These are phyloP conservation scores for Dendrolimus kikuchii DNA, from an alignment of 1,140 invertebrate genomes.

Conservation along the genomic window DNA sequence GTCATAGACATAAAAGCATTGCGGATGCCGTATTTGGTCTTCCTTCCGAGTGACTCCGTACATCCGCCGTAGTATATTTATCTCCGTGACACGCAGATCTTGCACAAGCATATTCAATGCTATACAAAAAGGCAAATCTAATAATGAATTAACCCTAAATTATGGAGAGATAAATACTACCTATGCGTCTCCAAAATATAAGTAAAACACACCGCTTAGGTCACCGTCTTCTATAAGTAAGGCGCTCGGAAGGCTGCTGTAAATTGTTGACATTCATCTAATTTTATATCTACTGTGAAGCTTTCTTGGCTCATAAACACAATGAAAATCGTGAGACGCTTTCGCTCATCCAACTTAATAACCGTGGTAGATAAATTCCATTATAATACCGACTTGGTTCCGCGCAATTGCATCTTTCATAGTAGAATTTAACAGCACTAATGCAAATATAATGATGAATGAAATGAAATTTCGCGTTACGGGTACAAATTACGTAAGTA, in stretches of 20 bases:
- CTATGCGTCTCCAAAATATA: no score
- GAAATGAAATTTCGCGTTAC: constrained; percentile 4
- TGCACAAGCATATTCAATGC: no score
- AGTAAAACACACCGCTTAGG: no score
- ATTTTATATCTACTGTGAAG: background rate
- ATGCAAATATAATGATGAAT: constrained; percentile 8
- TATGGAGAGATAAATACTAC: no score
- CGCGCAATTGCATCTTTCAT: constrained; percentile 14
- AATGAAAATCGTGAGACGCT: constrained; percentile 17
- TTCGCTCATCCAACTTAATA: constrained; percentile 13
- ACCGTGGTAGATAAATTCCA: constrained; percentile 10
- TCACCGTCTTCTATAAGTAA: background rate
- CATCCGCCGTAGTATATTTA: no score
- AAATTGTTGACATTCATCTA: background rate
- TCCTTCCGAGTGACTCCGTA: no score
- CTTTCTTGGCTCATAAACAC: constrained; percentile 4
- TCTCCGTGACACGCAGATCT: no score
- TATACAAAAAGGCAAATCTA: no score
- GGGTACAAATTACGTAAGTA: background rate
- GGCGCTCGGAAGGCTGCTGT: background rate
- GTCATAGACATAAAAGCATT: no score
- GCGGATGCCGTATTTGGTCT: no score
- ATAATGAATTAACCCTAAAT: no score
- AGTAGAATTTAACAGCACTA: background rate
- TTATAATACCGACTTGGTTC: constrained; percentile 8